Evolutionary conservation across 2,888 invertebrate species (phyloP).

Genomic region (Stenodema calcarata): DNA sequence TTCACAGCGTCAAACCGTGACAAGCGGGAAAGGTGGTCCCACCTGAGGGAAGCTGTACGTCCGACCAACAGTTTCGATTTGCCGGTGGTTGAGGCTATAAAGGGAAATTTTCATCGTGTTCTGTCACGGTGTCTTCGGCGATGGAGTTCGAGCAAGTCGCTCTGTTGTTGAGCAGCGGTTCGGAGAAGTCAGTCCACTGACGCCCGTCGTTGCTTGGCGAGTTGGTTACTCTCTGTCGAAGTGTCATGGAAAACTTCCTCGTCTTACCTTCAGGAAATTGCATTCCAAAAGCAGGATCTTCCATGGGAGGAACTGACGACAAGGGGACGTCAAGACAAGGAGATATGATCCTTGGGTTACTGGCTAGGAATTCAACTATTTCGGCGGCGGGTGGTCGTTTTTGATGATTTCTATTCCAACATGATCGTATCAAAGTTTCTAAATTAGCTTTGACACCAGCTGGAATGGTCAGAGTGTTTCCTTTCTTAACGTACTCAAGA

Average conservation of each 20-base stretch:
- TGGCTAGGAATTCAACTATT: conserved; percentile 81
- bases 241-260: conserved; percentile 53
- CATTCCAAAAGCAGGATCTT: conserved; percentile 64
- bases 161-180: conserved; percentile 42
- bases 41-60: neutral
- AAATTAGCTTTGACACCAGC: conserved; percentile 78
- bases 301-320: conserved; percentile 76
- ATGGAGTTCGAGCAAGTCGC: neutral
- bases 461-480: conserved; percentile 77
- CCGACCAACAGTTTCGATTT: neutral
- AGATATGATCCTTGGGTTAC: conserved; percentile 75
- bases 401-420: conserved; percentile 76
- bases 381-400: conserved; percentile 78
- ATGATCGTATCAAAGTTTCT: conserved; percentile 76
- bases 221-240: conserved; percentile 50
- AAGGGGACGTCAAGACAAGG: conserved; percentile 81
- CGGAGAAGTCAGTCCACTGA: conserved; percentile 44
- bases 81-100: neutral
- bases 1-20: neutral
- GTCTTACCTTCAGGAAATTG: conserved; percentile 13
- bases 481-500: conserved; percentile 77
- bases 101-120: neutral
- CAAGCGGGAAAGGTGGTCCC: neutral
- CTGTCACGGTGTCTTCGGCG: neutral
- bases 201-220: conserved; percentile 31